Evolutionary conservation across 2,888 invertebrate species (phyloP).

Genomic region (Rhodophaea formosa): DNA sequence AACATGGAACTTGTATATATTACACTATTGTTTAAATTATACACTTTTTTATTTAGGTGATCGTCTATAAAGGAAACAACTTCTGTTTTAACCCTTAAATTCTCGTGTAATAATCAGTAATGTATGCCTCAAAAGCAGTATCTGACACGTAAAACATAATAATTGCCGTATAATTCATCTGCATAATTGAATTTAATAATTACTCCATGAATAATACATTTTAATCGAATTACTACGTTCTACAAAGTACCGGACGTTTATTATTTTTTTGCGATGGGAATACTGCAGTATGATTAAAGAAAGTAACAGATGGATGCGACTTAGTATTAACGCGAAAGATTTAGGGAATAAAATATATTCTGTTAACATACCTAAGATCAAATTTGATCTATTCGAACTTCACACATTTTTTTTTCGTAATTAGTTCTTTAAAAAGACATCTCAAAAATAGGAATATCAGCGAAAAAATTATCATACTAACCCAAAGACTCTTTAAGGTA

Average conservation of each 20-base stretch:
- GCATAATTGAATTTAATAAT: slow-evolving; percentile 31
- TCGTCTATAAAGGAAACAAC: neutral
- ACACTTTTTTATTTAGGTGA: neutral
- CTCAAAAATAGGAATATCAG: too few species aligned
- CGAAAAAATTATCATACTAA: too few species aligned
- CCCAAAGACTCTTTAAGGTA: too few species aligned
- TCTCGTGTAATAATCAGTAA: slow-evolving; percentile 3
- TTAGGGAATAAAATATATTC: too few species aligned
- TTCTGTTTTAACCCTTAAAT: neutral
- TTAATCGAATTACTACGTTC: slow-evolving; percentile 36
- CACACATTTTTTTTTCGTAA: too few species aligned
- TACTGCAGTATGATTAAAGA: slow-evolving; percentile 27
- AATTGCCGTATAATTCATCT: slow-evolving; percentile 14
- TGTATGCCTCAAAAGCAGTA: neutral
- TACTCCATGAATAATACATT: slow-evolving; percentile 38
- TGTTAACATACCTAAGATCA: too few species aligned
- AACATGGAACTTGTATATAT: too few species aligned
- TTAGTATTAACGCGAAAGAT: too few species aligned
- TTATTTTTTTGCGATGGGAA: slow-evolving; percentile 43
- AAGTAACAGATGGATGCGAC: neutral
- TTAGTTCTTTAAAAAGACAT: too few species aligned
- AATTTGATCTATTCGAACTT: too few species aligned
- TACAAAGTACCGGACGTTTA: slow-evolving; percentile 32
- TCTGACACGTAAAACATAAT: slow-evolving; percentile 10
- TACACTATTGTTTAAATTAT: too few species aligned